Conservation (phyloP, 2,888 invertebrate species). For the Sylvicola cinctus region DNA sequence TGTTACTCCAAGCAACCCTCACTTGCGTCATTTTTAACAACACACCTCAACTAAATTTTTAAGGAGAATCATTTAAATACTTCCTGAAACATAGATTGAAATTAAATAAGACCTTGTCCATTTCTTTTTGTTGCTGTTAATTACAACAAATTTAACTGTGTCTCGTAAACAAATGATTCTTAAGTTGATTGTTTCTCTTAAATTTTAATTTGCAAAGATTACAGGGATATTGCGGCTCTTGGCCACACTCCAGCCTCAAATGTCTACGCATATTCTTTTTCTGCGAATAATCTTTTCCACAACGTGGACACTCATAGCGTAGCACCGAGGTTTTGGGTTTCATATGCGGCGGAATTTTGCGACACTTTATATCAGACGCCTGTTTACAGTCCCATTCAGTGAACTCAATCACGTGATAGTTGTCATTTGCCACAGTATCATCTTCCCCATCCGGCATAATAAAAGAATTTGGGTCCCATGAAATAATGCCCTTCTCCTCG, state of each 20-base stretch:
- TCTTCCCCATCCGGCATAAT: no score
- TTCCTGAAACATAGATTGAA: no score
- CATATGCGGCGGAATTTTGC: constrained; percentile 5
- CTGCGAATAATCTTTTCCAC: constrained; percentile 28
- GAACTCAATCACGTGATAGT: neutral
- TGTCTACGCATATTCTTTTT: constrained; percentile 25
- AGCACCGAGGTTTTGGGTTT: constrained; percentile 1
- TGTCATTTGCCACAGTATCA: no score
- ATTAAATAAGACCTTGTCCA: neutral
- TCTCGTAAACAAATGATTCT: constrained; percentile 8
- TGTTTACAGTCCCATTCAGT: neutral
- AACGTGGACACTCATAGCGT: constrained; percentile 21
- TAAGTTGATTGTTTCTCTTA: constrained; percentile 11
- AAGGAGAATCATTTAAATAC: no score
- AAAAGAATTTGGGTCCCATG: no score
- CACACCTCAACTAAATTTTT: no score
- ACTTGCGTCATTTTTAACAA: no score
- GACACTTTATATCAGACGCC: neutral
- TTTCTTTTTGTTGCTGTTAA: constrained; percentile 6
- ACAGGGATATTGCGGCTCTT: constrained; percentile 47
- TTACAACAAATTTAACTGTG: constrained; percentile 6
- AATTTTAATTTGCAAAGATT: constrained; percentile 29
- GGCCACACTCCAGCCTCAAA: constrained; percentile 37
- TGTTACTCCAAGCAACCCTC: no score
- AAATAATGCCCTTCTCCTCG: no score